A percentile compares a stretch with the other conserved stretches of the same genome.
Conservation (phyloP, 2,113 vertebrate genomes). For the Narcine bancroftii region DNA sequence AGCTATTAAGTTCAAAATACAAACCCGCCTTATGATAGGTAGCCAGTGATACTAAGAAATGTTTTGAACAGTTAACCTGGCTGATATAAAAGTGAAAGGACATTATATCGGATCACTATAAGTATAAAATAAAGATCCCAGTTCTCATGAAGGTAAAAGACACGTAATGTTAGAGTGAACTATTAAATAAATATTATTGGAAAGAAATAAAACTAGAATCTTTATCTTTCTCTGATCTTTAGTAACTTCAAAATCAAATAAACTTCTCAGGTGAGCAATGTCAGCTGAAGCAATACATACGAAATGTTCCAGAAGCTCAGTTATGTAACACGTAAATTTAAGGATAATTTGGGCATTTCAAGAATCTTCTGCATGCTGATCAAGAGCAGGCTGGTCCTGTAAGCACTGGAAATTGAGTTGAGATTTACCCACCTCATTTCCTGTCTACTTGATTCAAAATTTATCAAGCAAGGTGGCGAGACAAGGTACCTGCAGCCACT, state of each 20-base stretch:
- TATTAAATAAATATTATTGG: background rate
- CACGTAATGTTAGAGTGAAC: background rate
- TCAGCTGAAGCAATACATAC: background rate
- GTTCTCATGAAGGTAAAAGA: background rate
- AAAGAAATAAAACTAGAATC: background rate
- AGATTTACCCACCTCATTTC: background rate
- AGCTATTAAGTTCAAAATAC: background rate
- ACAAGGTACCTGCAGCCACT: background rate
- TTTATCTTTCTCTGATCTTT: background rate
- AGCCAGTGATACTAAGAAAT: background rate
- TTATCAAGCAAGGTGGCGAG: background rate
- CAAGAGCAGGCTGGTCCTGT: background rate
- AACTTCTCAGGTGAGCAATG: background rate
- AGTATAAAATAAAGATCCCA: no score
- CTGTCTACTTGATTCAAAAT: background rate
- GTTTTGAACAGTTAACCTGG: background rate
- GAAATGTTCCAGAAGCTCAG: background rate
- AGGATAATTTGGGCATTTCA: background rate
- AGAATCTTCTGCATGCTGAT: background rate
- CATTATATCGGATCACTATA: no score
- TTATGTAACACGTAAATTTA: background rate
- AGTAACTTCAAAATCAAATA: slow-evolving; percentile 5
- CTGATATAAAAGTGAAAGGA: background rate
- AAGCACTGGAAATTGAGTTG: background rate
- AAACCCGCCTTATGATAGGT: background rate